Base-by-base conservation (phyloP, 2,888 invertebrate genomes). In the Monochamus alternatus region DNA sequence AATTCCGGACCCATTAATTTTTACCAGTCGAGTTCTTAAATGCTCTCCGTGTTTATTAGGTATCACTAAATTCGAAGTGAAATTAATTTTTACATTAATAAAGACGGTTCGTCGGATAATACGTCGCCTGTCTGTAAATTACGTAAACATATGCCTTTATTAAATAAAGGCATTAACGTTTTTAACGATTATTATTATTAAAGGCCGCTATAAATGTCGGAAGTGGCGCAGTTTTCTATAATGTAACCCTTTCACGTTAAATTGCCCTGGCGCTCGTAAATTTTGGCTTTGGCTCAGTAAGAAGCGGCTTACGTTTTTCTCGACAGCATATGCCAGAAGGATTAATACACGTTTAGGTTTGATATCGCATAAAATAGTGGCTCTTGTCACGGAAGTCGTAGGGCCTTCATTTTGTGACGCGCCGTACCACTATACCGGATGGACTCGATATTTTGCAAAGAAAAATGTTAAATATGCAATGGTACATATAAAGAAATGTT, bases 121-220 rank as follows among this genome's bases (percentile, higher is more conserved):
- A 62, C 12, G 30, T n/a, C 14, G 64, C 31, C 69, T 69, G 74
- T 52, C 69, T 60, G 59, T 31, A 70, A 70, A 65, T 75, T 70
- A 75, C 58, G 51, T 60, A 65, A 70, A 65, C 70, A 75, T 71
- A 78, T 75, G 74, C 72, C 75, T 78, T 78, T 79, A 73, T 71
- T 71, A 38, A 71, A 71, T 71, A 71, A 63, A 71, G 52, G 67
- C 75, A 75, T 70, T 75, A 75, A 79, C 71, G 52, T 68, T 77
- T 79, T 75, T 75, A 77, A 77, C 78, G 79, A 77, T 79, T 77
- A 79, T 77, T 75, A 77, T 74, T 77, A 74, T 77, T 82, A 79
- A 81, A 81, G 79, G 76, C 78, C 75, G 77, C 80, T 78, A 80
- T 83, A 82, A 83, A 82, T 78, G 82, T 82, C 82, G 83, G 83